phyloP scores from a whole-genome alignment of 1,140 invertebrate species.

The Heterodera carotae region DNA sequence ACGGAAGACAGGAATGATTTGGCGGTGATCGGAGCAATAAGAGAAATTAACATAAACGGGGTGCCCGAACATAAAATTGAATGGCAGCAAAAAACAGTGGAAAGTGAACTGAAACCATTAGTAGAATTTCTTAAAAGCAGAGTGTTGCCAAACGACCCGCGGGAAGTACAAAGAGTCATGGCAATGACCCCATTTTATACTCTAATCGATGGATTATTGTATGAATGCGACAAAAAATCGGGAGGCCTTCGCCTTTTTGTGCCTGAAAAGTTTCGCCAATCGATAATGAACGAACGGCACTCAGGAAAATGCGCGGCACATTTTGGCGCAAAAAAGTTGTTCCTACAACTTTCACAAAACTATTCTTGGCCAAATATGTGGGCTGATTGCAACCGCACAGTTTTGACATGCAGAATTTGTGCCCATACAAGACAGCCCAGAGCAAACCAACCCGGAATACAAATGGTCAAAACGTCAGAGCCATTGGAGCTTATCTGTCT shows the following conservation, averaged over 20 bases:
- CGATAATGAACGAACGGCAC: conserved; percentile 12
- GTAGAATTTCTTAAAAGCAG: background rate
- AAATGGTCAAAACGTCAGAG: background rate
- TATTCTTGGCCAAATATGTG: conserved; percentile 21
- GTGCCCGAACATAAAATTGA: background rate
- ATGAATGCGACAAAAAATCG: background rate
- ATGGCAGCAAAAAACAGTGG: background rate
- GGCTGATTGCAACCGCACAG: background rate
- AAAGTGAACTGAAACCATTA: background rate
- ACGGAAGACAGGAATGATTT: background rate
- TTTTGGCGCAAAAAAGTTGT: conserved; percentile 5
- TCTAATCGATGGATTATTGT: background rate
- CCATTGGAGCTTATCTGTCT: conserved; percentile 10
- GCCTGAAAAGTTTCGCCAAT: conserved; percentile 11
- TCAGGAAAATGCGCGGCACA: conserved; percentile 4
- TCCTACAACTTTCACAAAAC: conserved; percentile 6
- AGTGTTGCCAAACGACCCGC: background rate
- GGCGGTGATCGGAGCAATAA: background rate
- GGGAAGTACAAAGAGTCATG: background rate
- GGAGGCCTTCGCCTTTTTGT: conserved; percentile 15
- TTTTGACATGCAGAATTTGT: conserved; percentile 6
- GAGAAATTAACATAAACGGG: background rate
- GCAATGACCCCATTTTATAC: background rate
- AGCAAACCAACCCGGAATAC: conserved; percentile 9
- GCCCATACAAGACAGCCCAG: conserved; percentile 19